Evolutionary conservation across 2,888 invertebrate genomes (phyloP), one percentile per base, ranked within the genome.

Genomic region (Philereme transversata): DNA sequence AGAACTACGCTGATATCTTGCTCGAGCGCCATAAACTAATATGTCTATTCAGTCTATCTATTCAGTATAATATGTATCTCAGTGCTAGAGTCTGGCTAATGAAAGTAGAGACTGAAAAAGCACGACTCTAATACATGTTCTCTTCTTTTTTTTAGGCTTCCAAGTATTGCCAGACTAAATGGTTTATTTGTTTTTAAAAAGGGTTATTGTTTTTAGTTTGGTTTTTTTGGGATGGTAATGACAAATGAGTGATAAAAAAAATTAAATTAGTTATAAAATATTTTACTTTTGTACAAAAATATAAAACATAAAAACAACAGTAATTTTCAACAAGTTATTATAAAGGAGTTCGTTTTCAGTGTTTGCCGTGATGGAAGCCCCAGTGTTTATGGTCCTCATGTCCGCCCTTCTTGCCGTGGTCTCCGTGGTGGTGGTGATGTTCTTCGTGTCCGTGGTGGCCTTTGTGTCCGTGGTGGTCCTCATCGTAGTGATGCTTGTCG

Each of bases 401-500:
- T 43, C 93, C 95, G 54, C 95, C 95, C 85, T 97, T 97, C 90
- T 96, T 96, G 79, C 95, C 96, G 77, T 96, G 95, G 74, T 94
- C 95, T 70, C 95, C 94, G 75, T 96, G 94, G 77, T 96, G 95
- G 67, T 95, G 93, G 75, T 95, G 95, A 75, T 96, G 96, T 34
- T 94, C 94, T 55, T 96, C 95, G 77, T 96, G 95, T 10, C 96
- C 96, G 74, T 96, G 95, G 76, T 96, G 95, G n/a, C 96, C 96
- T 77, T 96, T 95, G 85, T 95, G 95, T 1, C 95, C 96, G 78
- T 96, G 95, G 79, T 97, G 96, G 70, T 94, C 96, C 70, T 96
- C 95, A 72, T 96, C 96, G 81, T 95, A 94, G 78, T 97, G 96
- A 64, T 96, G 96, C 82, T 97, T 96, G 78, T 96, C 95, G 81